Evolutionary conservation across 2,797 vertebrate species (phyloP), one percentile per base, ranked within the genome.

Genomic region (Cygnus olor): DNA sequence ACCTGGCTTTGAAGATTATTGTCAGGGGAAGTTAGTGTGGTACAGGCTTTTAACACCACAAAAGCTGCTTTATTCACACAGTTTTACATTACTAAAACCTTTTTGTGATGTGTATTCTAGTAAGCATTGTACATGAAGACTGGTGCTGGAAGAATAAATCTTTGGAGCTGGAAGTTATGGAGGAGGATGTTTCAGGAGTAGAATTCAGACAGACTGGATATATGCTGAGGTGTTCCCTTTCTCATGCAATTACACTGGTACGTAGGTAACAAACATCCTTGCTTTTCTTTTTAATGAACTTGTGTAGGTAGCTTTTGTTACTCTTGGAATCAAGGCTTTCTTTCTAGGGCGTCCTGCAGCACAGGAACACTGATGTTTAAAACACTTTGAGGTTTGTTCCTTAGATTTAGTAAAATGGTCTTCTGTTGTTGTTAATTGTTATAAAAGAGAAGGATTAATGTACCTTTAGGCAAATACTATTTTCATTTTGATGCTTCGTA

Each of bases 101-200:
- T 78, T 84, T 5, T 83, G 19, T 66, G 71, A 1, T 56, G 3
- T 93, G 4, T 88, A 17, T 91, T 83, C 53, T 89, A 99, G 99
- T 98, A 82, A 99, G 99, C 89, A 99, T 99, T 90, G 97, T 98
- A 87, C 99, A 99, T 9, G 99, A 99, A 88, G 99, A 99, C 92
- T 99, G 99, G 99, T 99, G 99, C 97, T 99, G 99, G 99, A 99
- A 98, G 92, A 99, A 99, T 64, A 99, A 99, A 94, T 99, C 98
- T 4, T 95, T 99, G 95, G 99, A 99, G 95, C 93, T 99, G 95
- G 99, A 99, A 83, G 98, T 99, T 63, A 94, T 98, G 96, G 99
- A 99, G 47, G 98, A 98, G 0, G 99, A 99, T 5, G 96, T 99
- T 68, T 96, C 98, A 5, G 98, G 98, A 6, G 93, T 99, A 44